Evolutionary conservation across 2,797 vertebrate species (phyloP), one percentile per base, ranked within the genome.

Genomic region (Melanotaenia nigrans): DNA sequence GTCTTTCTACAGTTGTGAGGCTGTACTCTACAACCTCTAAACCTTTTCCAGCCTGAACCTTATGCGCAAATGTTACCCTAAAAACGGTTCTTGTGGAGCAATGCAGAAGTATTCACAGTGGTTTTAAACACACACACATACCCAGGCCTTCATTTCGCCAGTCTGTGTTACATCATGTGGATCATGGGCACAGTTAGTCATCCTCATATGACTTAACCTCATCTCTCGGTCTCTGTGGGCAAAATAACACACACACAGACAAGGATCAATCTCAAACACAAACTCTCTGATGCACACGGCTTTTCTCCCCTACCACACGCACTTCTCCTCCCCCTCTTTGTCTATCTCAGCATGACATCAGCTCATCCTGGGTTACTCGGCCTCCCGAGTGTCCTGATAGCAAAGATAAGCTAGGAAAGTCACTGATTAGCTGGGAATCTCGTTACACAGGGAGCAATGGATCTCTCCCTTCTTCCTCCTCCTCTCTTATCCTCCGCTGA

Each of bases 341-440:
- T 92, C 90, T 92, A 91, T 94, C 92, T 91, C 87, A 73, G 90
- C 89, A 94, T 95, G 94, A 95, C 93, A 95, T 95, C 93, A 95
- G 89, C 91, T 90, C 92, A 83, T 93, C 94, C 94, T 94, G 89
- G 87, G 93, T 95, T 95, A 94, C 93, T 92, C 84, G 92, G 92
- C 90, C 92, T 94, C 91, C 93, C 78, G 85, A 91, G 93, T 93
- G 92, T 92, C 93, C 92, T 87, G 94, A 94, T 94, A 91, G 88
- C 86, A 86, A 74, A 87, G 94, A 95, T 95, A 95, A 93, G 86
- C 81, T 88, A 93, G 91, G 92, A 94, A 94, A 95, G 93, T 94
- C 93, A 94, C 93, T 94, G 94, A 95, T 95, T 94, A 94, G 89
- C 93, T 67, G 88, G 92, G 94, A 95, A 94, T 95, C 94, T 94